phyloP scores from a whole-genome alignment of 2,113 vertebrate species.

The Oryzias curvinotus region DNA sequence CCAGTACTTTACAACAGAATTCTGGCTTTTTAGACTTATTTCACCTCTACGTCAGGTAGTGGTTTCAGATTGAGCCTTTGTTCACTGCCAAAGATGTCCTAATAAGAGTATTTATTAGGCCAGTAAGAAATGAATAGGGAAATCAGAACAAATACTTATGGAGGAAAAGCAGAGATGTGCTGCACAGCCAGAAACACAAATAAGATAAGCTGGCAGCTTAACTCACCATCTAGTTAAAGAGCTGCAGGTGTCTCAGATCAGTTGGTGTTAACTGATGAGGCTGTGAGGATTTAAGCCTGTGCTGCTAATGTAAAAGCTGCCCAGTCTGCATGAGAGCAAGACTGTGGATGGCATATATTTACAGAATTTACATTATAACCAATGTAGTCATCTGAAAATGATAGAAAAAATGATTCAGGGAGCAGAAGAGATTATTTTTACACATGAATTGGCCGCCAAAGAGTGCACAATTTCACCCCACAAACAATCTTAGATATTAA shows the following conservation, averaged over 20 bases:
- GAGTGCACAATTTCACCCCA: no score
- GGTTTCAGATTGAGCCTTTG: no score
- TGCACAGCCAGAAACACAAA: background rate
- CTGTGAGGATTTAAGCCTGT: background rate
- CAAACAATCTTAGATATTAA: no score
- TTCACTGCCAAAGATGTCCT: background rate
- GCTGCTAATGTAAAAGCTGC: background rate
- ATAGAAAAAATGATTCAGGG: no score
- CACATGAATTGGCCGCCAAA: no score
- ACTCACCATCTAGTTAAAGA: slow-evolving; percentile 1
- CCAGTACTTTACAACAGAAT: no score
- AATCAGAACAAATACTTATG: slow-evolving; percentile 2
- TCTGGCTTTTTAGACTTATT: no score
- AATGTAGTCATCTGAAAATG: no score
- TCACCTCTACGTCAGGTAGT: no score
- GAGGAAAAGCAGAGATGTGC: background rate
- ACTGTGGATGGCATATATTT: background rate
- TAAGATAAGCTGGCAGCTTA: slow-evolving; percentile 2
- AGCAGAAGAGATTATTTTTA: no score
- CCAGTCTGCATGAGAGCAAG: background rate
- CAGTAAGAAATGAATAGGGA: background rate
- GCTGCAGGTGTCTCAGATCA: slow-evolving; percentile 2
- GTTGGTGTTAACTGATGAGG: background rate
- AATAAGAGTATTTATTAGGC: background rate
- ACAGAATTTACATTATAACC: no score